Percentiles rank a stretch among this genome's conserved stretches.
These are phyloP conservation scores for Columba guinea DNA, from an alignment of 2,797 vertebrate genomes.

Conservation along the genomic window DNA sequence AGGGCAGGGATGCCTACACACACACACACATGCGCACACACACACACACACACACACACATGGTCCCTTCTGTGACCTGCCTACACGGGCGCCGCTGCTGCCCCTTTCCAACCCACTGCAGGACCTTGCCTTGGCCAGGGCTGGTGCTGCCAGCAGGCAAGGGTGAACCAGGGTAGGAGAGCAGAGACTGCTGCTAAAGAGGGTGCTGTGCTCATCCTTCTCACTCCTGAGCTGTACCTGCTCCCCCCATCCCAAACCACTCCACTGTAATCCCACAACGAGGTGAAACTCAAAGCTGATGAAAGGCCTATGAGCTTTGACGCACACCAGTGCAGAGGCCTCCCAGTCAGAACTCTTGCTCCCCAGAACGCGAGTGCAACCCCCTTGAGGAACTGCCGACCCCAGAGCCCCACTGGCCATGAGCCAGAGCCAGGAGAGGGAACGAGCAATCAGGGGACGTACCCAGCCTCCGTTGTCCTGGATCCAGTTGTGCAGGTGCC, in stretches of 20 bases:
- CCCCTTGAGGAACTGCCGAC: rapidly evolving
- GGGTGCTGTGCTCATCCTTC: not conserved
- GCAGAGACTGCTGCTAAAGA: rapidly evolving
- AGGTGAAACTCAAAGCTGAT: not conserved
- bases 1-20: rapidly evolving
- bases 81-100: not conserved
- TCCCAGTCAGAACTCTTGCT: not conserved
- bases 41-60: too few relatives aligned
- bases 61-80: rapidly evolving
- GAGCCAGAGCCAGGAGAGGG: rapidly evolving
- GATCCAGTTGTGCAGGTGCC: conserved; percentile 94
- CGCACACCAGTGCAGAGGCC: rapidly evolving
- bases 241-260: not conserved
- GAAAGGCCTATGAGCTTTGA: not conserved
- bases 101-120: not conserved
- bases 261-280: rapidly evolving
- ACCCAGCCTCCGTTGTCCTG: conserved; percentile 99
- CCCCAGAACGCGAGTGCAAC: rapidly evolving
- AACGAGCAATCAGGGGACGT: conserved; percentile 60
- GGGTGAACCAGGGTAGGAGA: not conserved
- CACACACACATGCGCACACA: rapidly evolving
- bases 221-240: rapidly evolving
- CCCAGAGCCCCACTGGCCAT: rapidly evolving
- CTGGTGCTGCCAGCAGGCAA: not conserved
- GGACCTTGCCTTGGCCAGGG: not conserved